Percentiles rank a stretch among this genome's conserved stretches.
Conservation (phyloP, 2,888 invertebrate species). For the Caprella mutica region DNA sequence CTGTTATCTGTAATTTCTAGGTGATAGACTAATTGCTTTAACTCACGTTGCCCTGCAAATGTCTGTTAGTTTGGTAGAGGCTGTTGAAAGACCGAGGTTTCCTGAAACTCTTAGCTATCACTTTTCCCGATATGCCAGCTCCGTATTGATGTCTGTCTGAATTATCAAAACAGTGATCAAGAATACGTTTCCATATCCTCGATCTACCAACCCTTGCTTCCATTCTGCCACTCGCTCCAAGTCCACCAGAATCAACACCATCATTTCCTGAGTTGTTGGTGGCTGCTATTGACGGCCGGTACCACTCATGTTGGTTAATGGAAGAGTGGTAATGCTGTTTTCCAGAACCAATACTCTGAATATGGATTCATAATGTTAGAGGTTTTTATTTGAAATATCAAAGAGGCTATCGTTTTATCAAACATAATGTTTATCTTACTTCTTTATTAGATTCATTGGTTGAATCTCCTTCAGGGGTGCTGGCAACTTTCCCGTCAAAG, state of each 20-base stretch:
- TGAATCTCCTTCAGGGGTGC: constrained; percentile 28
- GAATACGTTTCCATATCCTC: constrained; percentile 43
- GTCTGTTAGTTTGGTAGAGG: too few species aligned
- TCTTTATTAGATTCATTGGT: constrained; percentile 19
- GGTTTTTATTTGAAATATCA: not conserved
- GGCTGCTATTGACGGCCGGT: constrained; percentile 6
- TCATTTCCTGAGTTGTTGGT: constrained; percentile 1
- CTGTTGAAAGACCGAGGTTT: too few species aligned
- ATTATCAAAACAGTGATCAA: constrained; percentile 81
- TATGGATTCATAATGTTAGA: not conserved
- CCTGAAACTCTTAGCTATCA: constrained; percentile 54
- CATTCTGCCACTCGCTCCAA: not conserved
- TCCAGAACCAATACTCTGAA: not conserved
- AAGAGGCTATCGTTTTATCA: not conserved
- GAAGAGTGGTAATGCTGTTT: constrained; percentile 1
- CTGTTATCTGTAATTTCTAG: too few species aligned
- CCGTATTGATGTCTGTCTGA: constrained; percentile 76
- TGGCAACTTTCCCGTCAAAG: constrained; percentile 31
- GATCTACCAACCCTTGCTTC: constrained; percentile 35
- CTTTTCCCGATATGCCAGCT: constrained; percentile 66
- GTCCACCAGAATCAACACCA: not conserved
- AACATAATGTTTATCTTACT: not conserved
- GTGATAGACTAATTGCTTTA: too few species aligned
- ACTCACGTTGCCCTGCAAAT: too few species aligned
- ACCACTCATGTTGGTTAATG: constrained; percentile 11